Base-by-base conservation (phyloP, 2,797 vertebrate species). In the Mastacembelus armatus region DNA sequence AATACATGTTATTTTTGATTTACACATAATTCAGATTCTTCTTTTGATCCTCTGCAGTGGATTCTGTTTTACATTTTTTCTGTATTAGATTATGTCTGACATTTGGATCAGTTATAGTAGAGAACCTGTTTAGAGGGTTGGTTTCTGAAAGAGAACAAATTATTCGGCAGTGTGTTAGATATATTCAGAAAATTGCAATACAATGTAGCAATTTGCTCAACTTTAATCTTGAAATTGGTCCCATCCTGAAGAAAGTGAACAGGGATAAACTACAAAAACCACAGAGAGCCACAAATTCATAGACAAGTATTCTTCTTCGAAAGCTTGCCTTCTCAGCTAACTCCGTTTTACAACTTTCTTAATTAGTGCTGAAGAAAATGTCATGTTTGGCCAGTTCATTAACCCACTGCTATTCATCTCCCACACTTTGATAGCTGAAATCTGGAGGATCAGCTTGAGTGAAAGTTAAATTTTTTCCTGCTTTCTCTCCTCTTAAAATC, bases 381-480 rank as follows among this genome's bases (percentile, higher is more conserved):
- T 67, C 49, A 75, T 86, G 69, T 83, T 71, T 81, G 74, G 59
- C 72, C 76, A 83, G 65, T 78, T 82, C 72, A 84, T 85, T 86
- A 80, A 85, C 67, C 56, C 65, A 33, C 16, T 62, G 66, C 55
- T 65, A 62, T 77, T 81, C 64, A 86, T 87, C 67, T 81, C 39
- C 27, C 67, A 63, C 18, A 64, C 59, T 78, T 50, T 81, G 48
- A 86, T 54, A 66, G 36, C 66, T 60, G 24, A 78, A 87, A 90
- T 87, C 70, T 84, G 83, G 73, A 80, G 75, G 71, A 87, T 90
- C 56, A 80, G 84, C 78, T 84, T 74, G 71, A 84, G 63, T 14
- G 36, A 71, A 88, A 84, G 60, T 66, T 76, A 38, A 32, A 73
- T 81, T 75, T 76, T 78, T n/a, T 56, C 40, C 27, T 57, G 58